These are phyloP conservation scores for Promerops cafer DNA, from an alignment of 2,113 vertebrate species.

Conservation along the genomic window DNA sequence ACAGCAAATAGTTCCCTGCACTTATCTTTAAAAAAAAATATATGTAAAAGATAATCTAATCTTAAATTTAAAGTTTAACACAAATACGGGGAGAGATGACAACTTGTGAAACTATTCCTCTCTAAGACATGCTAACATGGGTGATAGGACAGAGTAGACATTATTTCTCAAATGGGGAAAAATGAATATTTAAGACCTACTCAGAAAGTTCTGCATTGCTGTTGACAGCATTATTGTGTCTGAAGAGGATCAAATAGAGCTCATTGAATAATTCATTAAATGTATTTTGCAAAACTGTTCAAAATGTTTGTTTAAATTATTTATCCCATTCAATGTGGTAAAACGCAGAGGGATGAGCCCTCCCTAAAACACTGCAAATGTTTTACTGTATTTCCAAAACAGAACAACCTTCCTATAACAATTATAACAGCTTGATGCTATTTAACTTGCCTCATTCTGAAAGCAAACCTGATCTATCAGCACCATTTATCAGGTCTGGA, in stretches of 20 bases:
- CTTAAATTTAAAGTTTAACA: constrained; percentile 60
- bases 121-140: constrained; percentile 24
- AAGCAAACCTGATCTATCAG: not conserved
- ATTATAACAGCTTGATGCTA: not conserved
- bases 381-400: not conserved
- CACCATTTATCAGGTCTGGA: not conserved
- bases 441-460: not conserved
- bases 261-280: constrained; percentile 57
- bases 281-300: constrained; percentile 50
- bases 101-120: constrained; percentile 57
- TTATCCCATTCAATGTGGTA: constrained; percentile 12
- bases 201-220: constrained; percentile 40
- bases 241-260: constrained; percentile 45
- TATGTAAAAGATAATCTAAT: constrained; percentile 62
- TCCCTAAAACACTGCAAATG: not conserved
- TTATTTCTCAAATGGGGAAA: constrained; percentile 40
- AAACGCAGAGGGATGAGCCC: not conserved
- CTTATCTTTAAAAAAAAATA: constrained; percentile 35
- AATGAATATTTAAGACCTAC: constrained; percentile 51
- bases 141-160: constrained; percentile 38
- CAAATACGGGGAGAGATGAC: constrained; percentile 48
- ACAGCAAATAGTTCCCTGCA: constrained; percentile 43
- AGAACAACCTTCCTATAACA: not conserved
- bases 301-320: constrained; percentile 64
- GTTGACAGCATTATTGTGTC: constrained; percentile 56